phyloP scores from a whole-genome alignment of 2,797 vertebrate species.

The Selene dorsalis region DNA sequence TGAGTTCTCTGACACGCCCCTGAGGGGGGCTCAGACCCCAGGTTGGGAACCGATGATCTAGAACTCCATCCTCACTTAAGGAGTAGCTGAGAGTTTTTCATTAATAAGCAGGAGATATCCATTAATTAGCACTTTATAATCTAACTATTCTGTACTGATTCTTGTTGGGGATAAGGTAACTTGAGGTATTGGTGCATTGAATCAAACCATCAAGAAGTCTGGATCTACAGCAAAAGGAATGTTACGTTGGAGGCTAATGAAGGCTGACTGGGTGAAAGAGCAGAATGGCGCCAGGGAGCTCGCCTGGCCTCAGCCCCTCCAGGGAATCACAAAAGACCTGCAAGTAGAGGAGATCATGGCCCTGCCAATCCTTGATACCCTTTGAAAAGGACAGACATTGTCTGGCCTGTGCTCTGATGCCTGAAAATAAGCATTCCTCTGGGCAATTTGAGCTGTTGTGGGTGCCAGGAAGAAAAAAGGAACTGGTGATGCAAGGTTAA shows the following conservation, averaged over 20 bases:
- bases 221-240: constrained; percentile 52
- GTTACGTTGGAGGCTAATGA: constrained; percentile 73
- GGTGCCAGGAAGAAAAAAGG: constrained; percentile 41
- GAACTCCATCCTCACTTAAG: background rate
- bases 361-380: constrained; percentile 77
- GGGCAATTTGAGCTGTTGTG: constrained; percentile 60
- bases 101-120: constrained; percentile 2
- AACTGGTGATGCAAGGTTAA: constrained; percentile 56
- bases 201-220: constrained; percentile 27
- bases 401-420: constrained; percentile 71
- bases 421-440: constrained; percentile 75
- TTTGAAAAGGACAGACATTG: constrained; percentile 79
- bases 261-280: constrained; percentile 79
- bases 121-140: constrained; percentile 28
- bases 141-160: background rate
- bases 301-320: constrained; percentile 64
- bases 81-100: background rate
- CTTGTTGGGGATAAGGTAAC: background rate
- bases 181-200: background rate
- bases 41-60: no score
- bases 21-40: no score
- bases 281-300: constrained; percentile 70
- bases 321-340: constrained; percentile 76
- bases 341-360: constrained; percentile 71
- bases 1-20: no score